Percentiles rank a stretch among this genome's conserved stretches.
Conservation (phyloP, 2,797 vertebrate species). For the Potorous gilbertii region DNA sequence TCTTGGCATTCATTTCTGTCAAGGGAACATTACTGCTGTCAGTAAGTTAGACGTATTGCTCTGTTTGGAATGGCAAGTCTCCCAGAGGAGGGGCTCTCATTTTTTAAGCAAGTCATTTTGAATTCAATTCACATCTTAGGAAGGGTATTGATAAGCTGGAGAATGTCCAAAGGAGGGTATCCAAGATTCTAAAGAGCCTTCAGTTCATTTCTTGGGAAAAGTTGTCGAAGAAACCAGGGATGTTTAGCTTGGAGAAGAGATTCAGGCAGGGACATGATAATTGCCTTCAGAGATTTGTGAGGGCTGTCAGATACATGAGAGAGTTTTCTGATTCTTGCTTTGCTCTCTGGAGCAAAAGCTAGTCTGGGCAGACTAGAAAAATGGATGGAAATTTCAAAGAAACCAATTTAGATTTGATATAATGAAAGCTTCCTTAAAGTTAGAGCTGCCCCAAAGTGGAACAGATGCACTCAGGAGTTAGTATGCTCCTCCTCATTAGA, state of each 20-base stretch:
- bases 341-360: not conserved
- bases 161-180: not conserved
- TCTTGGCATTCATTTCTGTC: not conserved
- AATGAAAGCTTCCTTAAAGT: not conserved
- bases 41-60: not conserved
- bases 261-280: not conserved
- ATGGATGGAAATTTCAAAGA: not conserved
- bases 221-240: not conserved
- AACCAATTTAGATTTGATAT: not conserved
- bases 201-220: not conserved
- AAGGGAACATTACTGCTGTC: fast-evolving
- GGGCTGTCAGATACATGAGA: not conserved
- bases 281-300: not conserved
- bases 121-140: not conserved
- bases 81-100: fast-evolving
- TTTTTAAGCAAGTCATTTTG: not conserved
- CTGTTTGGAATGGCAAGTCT: not conserved
- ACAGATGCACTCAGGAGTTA: not conserved
- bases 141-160: not conserved
- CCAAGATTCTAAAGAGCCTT: not conserved
- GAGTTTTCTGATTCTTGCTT: not conserved
- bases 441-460: not conserved
- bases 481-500: not conserved
- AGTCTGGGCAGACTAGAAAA: not conserved
- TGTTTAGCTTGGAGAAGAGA: not conserved